Conservation (phyloP, 2,888 invertebrate genomes). For the Limnephilus auricula region DNA sequence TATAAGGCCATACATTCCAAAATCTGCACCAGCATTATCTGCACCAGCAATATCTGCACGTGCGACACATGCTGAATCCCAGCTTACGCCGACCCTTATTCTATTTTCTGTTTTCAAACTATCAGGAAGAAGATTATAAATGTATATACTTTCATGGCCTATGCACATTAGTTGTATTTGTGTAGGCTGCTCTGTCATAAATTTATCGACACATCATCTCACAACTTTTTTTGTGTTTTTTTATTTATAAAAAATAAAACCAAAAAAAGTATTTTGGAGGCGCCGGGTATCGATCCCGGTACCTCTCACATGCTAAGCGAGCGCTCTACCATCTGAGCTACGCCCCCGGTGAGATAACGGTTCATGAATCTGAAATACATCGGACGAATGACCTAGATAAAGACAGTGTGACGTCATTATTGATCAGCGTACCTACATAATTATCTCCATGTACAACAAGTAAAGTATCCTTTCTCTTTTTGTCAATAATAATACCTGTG, state of each 20-base stretch:
- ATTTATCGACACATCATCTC: too few relatives aligned
- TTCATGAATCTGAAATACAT: not conserved
- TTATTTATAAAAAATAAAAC: not conserved
- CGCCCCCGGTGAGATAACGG: constrained; percentile 59
- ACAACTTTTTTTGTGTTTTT: not conserved
- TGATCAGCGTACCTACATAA: not conserved
- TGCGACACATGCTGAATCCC: too few relatives aligned
- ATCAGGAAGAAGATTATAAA: too few relatives aligned
- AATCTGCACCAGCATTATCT: too few relatives aligned
- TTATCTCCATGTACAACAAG: constrained; percentile 14
- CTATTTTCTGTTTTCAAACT: too few relatives aligned
- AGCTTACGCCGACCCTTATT: too few relatives aligned
- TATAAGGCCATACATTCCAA: too few relatives aligned
- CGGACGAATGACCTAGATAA: constrained; percentile 11
- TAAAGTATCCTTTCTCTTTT: constrained; percentile 57
- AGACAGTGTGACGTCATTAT: constrained; percentile 19
- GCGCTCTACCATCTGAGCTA: constrained; percentile 67
- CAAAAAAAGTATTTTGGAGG: constrained; percentile 59
- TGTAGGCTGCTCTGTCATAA: too few relatives aligned
- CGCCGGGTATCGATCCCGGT: constrained; percentile 67
- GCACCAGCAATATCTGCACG: too few relatives aligned
- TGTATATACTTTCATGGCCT: too few relatives aligned
- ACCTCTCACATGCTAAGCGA: constrained; percentile 67
- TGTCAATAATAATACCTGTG: constrained; percentile 48
- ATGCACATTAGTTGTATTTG: too few relatives aligned